Conservation (phyloP, 2,113 vertebrate species). For the Procapra przewalskii region DNA sequence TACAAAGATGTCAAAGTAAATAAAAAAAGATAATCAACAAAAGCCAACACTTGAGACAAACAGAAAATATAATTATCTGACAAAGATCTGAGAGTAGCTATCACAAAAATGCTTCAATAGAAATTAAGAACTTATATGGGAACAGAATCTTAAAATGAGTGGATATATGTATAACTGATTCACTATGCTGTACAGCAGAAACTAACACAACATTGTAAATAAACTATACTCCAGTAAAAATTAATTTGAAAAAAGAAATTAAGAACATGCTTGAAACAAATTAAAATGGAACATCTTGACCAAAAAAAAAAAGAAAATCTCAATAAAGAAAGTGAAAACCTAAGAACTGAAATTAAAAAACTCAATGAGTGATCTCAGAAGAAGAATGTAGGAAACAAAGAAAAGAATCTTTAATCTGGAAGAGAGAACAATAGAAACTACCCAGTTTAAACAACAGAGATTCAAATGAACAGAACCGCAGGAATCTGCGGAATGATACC, state of each 20-base stretch:
- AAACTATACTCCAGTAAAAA: neutral
- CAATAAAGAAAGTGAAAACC: neutral
- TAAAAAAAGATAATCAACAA: neutral
- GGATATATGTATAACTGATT: neutral
- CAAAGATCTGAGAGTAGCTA: neutral
- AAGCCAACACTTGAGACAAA: neutral
- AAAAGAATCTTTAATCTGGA: neutral
- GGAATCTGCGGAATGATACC: neutral
- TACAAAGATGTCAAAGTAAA: conserved; percentile 7
- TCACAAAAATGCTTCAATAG: neutral
- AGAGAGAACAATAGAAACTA: neutral
- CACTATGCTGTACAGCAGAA: neutral
- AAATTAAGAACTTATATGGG: neutral
- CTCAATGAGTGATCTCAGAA: neutral
- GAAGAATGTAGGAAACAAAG: neutral
- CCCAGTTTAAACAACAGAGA: neutral
- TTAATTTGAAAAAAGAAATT: neutral
- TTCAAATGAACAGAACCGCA: neutral
- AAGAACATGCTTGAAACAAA: neutral
- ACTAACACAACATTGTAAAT: neutral
- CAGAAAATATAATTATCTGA: neutral
- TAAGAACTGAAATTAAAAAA: neutral
- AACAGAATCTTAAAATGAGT: neutral
- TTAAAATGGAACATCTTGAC: neutral
- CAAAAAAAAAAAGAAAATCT: neutral